Base-by-base conservation (phyloP, 2,888 invertebrate genomes). In the Brachycybe producta region DNA sequence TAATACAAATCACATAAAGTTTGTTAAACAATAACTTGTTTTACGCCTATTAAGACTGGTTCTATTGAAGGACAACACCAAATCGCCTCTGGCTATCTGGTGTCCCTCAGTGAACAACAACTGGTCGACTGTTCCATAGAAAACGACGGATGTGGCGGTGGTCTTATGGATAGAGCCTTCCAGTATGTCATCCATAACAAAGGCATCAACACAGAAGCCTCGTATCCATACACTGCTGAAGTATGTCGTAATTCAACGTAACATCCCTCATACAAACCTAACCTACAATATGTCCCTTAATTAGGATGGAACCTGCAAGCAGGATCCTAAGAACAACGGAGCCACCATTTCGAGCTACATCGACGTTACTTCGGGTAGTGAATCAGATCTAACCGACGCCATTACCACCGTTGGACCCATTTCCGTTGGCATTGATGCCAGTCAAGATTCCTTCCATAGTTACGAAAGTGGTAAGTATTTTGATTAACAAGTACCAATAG, bases 71-170 rank as follows among this genome's bases (percentile, higher is more conserved):
- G 61, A 5, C 60, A 61, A 41, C 82, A 90, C 68, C 90, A 77
- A 75, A 78, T 87, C 57, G 78, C 80, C 68, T 73, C 74, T 13
- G 82, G 82, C 8, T 73, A 73, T 57, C 72, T 91, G 48, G 75
- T 86, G 26, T 86, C 88, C 1, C 75, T 92, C 13, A 88, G 87
- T 57, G 91, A 92, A 70, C 91, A 92, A 72, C 90, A 92, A 70
- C 73, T 92, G 56, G 74, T 92, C 49, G 91, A 92, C 71, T 92
- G 91, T 65, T 88, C 90, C 52, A 61, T 67, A 2, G 62, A 62
- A 35, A 91, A 91, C 71, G 79, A 85, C 63, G 91, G 91, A 47
- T 92, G 91, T 70, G 79, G 83, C 60, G 91, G 91, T 47, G 90
- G 90, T 55, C 83, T 85, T 0, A 66, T 87, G 34, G 70, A 80